Evolutionary conservation across 2,888 invertebrate species (phyloP).

Genomic region (Fragum fragum): DNA sequence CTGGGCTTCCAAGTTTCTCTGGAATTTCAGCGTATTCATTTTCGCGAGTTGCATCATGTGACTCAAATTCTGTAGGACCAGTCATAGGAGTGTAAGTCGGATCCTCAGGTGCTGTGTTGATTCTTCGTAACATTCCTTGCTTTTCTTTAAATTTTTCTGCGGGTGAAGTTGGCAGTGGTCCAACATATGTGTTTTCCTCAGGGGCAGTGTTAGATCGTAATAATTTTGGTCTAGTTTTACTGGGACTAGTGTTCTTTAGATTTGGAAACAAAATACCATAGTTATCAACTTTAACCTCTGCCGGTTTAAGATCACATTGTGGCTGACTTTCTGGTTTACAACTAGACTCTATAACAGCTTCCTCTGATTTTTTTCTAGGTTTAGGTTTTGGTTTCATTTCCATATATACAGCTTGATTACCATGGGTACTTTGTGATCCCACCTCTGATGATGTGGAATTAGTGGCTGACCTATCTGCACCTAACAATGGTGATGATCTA

Average conservation of each 20-base stretch:
- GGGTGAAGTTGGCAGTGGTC: constrained; percentile 39
- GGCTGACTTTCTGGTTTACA: neutral
- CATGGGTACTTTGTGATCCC: constrained; percentile 11
- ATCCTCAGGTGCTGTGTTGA: constrained; percentile 58
- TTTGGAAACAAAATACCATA: constrained; percentile 65
- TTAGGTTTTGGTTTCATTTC: constrained; percentile 51
- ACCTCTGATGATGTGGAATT: neutral
- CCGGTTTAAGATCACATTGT: constrained; percentile 13
- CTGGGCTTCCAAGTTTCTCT: constrained; percentile 34
- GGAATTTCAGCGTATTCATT: constrained; percentile 63
- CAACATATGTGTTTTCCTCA: constrained; percentile 54
- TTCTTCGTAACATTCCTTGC: constrained; percentile 43
- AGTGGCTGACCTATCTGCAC: neutral
- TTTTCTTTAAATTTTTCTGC: constrained; percentile 53
- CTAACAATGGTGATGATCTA: constrained; percentile 18
- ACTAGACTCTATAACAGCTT: neutral
- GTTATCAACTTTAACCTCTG: constrained; percentile 41
- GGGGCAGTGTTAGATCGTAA: constrained; percentile 57
- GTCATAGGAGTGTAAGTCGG: constrained; percentile 39
- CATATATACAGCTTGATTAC: constrained; percentile 47
- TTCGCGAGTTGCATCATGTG: constrained; percentile 33
- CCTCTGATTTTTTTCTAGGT: constrained; percentile 12
- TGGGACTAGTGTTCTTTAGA: constrained; percentile 41
- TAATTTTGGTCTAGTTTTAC: constrained; percentile 40
- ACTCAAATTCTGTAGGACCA: constrained; percentile 3